Conservation (phyloP, 2,888 invertebrate species). For the Phrixothrix hirtus region DNA sequence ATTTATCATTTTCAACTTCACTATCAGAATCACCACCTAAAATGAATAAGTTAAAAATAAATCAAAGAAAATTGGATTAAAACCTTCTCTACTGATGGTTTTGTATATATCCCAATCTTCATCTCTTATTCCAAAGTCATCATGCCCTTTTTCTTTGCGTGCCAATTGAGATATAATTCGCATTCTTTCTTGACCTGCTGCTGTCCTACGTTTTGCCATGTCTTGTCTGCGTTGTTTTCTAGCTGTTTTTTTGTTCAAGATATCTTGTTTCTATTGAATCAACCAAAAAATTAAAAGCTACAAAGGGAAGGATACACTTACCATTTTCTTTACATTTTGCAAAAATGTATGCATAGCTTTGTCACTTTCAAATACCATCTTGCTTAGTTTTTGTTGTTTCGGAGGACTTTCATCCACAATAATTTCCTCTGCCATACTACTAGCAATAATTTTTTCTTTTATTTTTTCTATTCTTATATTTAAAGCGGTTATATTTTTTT, state of each 20-base stretch:
- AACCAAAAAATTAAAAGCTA: too few species aligned
- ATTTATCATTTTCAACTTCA: constrained; percentile 87
- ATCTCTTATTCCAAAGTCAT: constrained; percentile 92
- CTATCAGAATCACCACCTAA: constrained; percentile 84
- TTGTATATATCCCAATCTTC: constrained; percentile 98
- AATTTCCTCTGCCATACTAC: constrained; percentile 68
- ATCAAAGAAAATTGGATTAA: neutral
- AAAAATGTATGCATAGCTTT: constrained; percentile 57
- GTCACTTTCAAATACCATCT: constrained; percentile 54
- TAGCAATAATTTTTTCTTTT: constrained; percentile 73
- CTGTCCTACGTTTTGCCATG: constrained; percentile 86
- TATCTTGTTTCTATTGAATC: constrained; percentile 72
- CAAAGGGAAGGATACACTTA: too few species aligned
- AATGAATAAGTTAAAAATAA: neutral
- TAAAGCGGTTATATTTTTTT: constrained; percentile 70
- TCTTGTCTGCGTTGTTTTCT: constrained; percentile 82
- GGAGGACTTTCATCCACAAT: constrained; percentile 51
- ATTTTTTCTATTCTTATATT: constrained; percentile 76
- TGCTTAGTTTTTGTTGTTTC: constrained; percentile 56
- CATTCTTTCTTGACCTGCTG: constrained; percentile 94
- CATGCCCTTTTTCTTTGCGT: constrained; percentile 74
- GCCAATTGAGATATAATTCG: constrained; percentile 90
- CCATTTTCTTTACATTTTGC: constrained; percentile 65
- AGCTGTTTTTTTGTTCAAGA: constrained; percentile 71
- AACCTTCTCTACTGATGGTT: constrained; percentile 71